A percentile compares a stretch with the other conserved stretches of the same genome.
Conservation (phyloP, 1,140 invertebrate species). For the Euura lappo region DNA sequence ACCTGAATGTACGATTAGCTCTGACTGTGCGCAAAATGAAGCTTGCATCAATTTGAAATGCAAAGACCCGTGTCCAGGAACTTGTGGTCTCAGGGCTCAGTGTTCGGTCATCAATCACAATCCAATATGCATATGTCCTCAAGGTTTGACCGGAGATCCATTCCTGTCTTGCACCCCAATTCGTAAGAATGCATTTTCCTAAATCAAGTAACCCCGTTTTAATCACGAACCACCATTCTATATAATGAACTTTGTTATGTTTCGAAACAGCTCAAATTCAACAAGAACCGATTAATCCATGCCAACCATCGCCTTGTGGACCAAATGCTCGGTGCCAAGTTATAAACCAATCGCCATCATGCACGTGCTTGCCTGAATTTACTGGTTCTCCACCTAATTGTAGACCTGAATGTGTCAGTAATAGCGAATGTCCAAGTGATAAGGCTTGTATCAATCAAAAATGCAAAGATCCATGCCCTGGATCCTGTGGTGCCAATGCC, state of each 20-base stretch:
- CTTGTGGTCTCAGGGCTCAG: conserved; percentile 70
- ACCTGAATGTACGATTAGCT: conserved; percentile 72
- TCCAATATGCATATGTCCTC: conserved; percentile 75
- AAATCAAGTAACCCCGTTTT: conserved; percentile 6
- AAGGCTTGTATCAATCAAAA: conserved; percentile 72
- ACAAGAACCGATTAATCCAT: conserved; percentile 62
- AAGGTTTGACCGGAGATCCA: conserved; percentile 75
- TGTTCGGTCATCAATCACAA: conserved; percentile 74
- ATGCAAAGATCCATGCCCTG: conserved; percentile 72
- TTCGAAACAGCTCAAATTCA: conserved; percentile 29
- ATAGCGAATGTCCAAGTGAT: conserved; percentile 67
- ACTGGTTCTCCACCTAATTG: conserved; percentile 71
- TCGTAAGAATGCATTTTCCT: conserved; percentile 46
- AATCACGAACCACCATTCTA: conserved; percentile 13
- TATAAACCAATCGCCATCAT: conserved; percentile 66
- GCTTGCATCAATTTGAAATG: conserved; percentile 76
- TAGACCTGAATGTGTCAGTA: conserved; percentile 70
- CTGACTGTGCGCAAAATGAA: conserved; percentile 69
- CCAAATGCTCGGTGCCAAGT: conserved; percentile 71
- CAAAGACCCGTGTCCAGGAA: conserved; percentile 72
- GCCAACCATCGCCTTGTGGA: conserved; percentile 74
- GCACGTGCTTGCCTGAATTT: conserved; percentile 69
- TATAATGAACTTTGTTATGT: conserved; percentile 20
- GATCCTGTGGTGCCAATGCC: conserved; percentile 68
- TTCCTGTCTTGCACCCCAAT: conserved; percentile 67